Evolutionary conservation across 2,888 invertebrate genomes (phyloP).

Genomic region (Formica aserva): DNA sequence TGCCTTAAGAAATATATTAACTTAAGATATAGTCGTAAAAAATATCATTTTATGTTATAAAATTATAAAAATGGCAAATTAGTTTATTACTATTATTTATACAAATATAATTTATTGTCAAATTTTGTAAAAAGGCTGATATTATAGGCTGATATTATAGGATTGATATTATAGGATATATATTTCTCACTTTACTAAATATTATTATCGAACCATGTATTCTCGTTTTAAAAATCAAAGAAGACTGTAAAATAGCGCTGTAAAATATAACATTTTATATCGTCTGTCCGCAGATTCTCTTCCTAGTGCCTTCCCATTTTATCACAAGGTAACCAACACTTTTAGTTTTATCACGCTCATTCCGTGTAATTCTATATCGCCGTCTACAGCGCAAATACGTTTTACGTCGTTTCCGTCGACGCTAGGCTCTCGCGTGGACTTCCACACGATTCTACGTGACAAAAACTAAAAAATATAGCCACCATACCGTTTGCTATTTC

Average conservation of each 20-base stretch:
- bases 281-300: background rate
- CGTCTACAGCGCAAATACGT: conserved; percentile 40
- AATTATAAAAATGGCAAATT: background rate
- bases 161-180: background rate
- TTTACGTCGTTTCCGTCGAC: conserved; percentile 43
- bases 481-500: conserved; percentile 58
- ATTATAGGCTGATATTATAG: background rate
- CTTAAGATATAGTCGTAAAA: background rate
- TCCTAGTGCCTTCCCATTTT: background rate
- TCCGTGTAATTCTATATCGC: conserved; percentile 31
- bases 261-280: conserved; percentile 25
- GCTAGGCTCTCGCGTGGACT: conserved; percentile 21
- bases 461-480: conserved; percentile 62
- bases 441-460: conserved; percentile 25
- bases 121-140: background rate
- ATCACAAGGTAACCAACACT: conserved; percentile 15
- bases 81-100: too few relatives aligned
- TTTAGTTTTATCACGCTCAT: conserved; percentile 47
- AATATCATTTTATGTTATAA: background rate
- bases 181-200: background rate
- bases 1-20: background rate
- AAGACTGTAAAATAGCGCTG: background rate
- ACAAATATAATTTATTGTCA: background rate
- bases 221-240: background rate
- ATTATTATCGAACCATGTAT: background rate